Evolutionary conservation across 1,140 invertebrate genomes (phyloP), one percentile per base, ranked within the genome.

Genomic region (Drosophila arizonae): DNA sequence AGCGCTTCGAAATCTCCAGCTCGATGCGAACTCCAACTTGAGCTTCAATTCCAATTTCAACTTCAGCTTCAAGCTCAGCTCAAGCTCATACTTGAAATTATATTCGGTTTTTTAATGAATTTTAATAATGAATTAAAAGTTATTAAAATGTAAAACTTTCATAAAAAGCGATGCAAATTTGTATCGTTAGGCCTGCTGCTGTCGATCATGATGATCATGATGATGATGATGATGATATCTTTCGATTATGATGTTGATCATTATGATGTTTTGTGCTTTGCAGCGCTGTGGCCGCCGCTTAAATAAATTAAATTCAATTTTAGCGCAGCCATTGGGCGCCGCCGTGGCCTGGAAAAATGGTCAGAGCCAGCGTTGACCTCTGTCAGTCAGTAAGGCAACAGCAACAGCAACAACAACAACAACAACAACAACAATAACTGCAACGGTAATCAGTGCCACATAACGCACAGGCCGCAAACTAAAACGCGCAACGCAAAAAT

Each of bases 271-370:
- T n/a, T 4, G 5, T 3, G n/a, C 43, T 45, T 17, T 8, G 17
- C 10, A 39, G 10, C 17, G 39, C 28, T 45, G 60, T 43, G 46
- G 61, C 43, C 45, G 64, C 41, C 55, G 56, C 65, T 73, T 69
- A 79, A 86, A 81, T 78, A 85, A 87, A 85, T 85, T 85, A 78
- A 87, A 85, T 85, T 85, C 82, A 85, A 87, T 86, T 85, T 85
- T 86, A 63, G 81, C 74, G 52, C 28, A 57, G 71, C 57, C 66
- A 68, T 55, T 63, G 60, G 67, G 57, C 72, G 68, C 55, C 65
- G 36, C 56, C 63, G 72, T 26, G 17, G 69, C 77, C 72, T 43
- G 67, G 41, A 66, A 76, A 63, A 76, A 64, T 72, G 48, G 71
- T 62, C 74, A 68, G 62, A 76, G 78, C 73, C 58, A 70, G 28